Conservation (phyloP, 2,113 vertebrate species). For the Bubalus kerabau region DNA sequence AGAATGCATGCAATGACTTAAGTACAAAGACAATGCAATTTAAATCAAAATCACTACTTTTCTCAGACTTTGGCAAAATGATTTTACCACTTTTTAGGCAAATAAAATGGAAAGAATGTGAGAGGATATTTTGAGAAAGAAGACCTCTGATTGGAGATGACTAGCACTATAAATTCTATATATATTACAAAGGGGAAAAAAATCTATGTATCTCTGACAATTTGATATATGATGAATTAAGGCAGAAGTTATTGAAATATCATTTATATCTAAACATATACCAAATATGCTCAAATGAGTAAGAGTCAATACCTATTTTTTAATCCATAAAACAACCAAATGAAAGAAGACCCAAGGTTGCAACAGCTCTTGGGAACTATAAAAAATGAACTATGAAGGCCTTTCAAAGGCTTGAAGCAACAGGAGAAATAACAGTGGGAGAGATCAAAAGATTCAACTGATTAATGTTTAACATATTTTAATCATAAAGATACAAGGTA, state of each 20-base stretch:
- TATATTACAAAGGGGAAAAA: background rate
- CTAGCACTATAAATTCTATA: background rate
- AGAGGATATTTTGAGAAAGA: background rate
- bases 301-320: background rate
- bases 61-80: background rate
- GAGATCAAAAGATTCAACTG: conserved; percentile 23
- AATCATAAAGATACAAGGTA: background rate
- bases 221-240: background rate
- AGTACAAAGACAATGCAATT: background rate
- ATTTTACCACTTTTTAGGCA: background rate
- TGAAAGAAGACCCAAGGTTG: conserved; percentile 17
- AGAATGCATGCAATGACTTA: background rate
- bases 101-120: conserved; percentile 14
- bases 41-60: conserved; percentile 2
- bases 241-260: background rate
- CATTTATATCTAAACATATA: background rate
- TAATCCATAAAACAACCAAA: background rate
- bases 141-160: background rate
- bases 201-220: background rate
- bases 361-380: background rate
- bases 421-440: background rate
- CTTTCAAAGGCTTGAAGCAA: background rate
- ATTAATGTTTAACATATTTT: conserved; percentile 8
- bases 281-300: background rate
- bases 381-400: conserved; percentile 14